phyloP scores from a whole-genome alignment of 2,888 invertebrate genomes.

The Ischnura elegans region DNA sequence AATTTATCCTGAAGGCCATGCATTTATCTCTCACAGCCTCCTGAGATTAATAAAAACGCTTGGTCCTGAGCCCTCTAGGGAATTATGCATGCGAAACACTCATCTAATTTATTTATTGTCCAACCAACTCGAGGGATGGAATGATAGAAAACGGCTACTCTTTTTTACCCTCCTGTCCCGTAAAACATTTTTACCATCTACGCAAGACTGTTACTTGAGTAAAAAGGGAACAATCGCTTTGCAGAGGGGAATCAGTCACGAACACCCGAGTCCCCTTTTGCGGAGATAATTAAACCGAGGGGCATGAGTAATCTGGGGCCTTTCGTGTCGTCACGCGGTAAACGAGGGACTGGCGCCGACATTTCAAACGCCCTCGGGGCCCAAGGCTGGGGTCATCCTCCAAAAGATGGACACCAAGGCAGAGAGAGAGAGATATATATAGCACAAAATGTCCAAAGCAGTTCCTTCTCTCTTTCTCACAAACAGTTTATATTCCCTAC shows the following conservation, averaged over 20 bases:
- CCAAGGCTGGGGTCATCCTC: neutral
- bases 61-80: no score
- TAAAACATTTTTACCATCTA: neutral
- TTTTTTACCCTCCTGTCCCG: neutral
- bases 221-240: constrained; percentile 19
- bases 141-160: neutral
- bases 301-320: neutral
- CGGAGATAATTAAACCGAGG: constrained; percentile 16
- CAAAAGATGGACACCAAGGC: neutral
- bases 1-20: no score
- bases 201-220: neutral
- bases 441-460: constrained; percentile 40
- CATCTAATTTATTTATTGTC: neutral
- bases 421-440: neutral
- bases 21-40: no score
- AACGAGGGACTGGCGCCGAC: constrained; percentile 19
- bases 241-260: constrained; percentile 20
- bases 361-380: neutral
- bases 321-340: neutral
- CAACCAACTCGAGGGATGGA: neutral
- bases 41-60: no score
- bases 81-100: no score
- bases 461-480: neutral
- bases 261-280: constrained; percentile 26
- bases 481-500: neutral